Evolutionary conservation across 2,888 invertebrate species (phyloP).

Genomic region (Synergus itoensis): DNA sequence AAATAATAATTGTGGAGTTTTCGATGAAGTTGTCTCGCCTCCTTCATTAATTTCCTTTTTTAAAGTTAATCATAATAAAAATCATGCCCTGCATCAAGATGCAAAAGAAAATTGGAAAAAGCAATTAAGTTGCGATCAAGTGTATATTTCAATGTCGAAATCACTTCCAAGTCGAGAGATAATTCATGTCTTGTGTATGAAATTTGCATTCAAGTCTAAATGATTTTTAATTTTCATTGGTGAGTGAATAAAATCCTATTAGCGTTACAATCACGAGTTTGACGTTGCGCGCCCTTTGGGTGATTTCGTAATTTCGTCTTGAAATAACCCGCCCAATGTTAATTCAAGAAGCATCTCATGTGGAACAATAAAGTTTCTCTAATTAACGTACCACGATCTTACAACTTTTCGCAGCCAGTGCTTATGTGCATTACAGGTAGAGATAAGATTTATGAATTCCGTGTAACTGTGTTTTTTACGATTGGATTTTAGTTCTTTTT

Average conservation of each 20-base stretch:
- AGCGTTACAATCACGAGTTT: not conserved
- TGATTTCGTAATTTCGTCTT: slow-evolving; percentile 1
- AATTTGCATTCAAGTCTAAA: not conserved
- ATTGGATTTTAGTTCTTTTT: slow-evolving; percentile 4
- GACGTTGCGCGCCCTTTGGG: slow-evolving; percentile 1
- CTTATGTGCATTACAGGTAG: slow-evolving; percentile 27
- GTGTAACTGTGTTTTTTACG: slow-evolving; percentile 7
- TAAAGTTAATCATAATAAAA: not conserved
- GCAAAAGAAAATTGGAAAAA: not conserved
- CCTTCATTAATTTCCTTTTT: not conserved
- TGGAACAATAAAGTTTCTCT: slow-evolving; percentile 30
- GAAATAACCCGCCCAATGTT: not conserved
- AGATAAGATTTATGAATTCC: slow-evolving; percentile 18
- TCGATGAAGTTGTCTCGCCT: no score
- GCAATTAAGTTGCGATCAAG: slow-evolving; percentile 7
- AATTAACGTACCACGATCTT: slow-evolving; percentile 19
- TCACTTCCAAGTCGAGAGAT: not conserved
- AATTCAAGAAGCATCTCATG: not conserved
- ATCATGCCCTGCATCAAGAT: not conserved
- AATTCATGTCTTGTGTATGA: not conserved
- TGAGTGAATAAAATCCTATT: not conserved
- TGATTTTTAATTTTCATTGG: not conserved
- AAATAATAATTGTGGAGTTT: not conserved
- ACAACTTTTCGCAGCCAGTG: not conserved
- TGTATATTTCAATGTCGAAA: not conserved